phyloP scores from a whole-genome alignment of 2,888 invertebrate species.

The Acleris emargana region DNA sequence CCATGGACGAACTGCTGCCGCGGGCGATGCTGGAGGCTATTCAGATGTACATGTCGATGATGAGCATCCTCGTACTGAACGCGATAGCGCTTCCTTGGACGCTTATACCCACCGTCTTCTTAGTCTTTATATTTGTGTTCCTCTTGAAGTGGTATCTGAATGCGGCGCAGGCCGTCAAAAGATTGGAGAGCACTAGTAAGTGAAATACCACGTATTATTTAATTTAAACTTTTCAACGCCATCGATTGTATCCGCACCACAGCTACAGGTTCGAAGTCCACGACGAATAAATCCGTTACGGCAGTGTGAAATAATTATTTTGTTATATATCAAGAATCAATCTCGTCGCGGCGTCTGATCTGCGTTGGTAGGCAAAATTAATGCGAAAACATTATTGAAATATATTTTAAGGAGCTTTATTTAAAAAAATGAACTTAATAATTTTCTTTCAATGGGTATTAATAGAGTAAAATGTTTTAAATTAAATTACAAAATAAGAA shows the following conservation, averaged over 20 bases:
- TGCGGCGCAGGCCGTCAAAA: slow-evolving; percentile 89
- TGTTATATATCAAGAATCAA: too few species aligned
- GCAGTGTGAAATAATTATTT: too few species aligned
- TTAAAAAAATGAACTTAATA: too few species aligned
- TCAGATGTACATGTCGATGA: slow-evolving; percentile 76
- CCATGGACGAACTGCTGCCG: slow-evolving; percentile 89
- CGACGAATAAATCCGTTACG: too few species aligned
- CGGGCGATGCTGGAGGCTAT: slow-evolving; percentile 85
- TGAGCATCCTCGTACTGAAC: slow-evolving; percentile 67
- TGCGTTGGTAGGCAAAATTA: too few species aligned
- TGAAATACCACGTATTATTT: slow-evolving; percentile 32
- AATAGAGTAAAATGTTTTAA: too few species aligned
- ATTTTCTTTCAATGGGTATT: too few species aligned
- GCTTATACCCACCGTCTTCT: slow-evolving; percentile 63
- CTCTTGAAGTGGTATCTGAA: slow-evolving; percentile 87
- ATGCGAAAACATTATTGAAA: too few species aligned
- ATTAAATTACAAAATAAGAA: too few species aligned
- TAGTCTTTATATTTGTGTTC: slow-evolving; percentile 83
- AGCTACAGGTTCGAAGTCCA: too few species aligned
- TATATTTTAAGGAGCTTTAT: too few species aligned
- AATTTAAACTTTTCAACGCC: not conserved
- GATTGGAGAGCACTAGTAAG: slow-evolving; percentile 88
- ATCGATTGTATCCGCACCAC: not conserved
- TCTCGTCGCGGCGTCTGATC: too few species aligned
- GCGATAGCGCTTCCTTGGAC: slow-evolving; percentile 73